Evolutionary conservation across 1,140 invertebrate species (phyloP).

Genomic region (Octopus sinensis): DNA sequence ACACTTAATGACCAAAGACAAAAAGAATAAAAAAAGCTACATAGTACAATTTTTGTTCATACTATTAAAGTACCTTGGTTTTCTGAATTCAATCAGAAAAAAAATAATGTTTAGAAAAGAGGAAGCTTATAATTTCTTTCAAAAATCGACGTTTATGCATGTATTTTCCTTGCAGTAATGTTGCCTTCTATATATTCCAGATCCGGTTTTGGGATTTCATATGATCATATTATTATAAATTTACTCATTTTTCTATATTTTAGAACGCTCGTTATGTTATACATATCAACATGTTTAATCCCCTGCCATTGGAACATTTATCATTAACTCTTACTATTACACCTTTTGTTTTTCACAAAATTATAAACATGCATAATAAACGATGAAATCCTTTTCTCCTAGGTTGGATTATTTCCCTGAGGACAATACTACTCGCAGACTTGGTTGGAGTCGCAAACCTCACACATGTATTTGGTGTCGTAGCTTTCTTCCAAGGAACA

Average conservation of each 20-base stretch:
- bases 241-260: not conserved
- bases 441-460: slow-evolving; percentile 40
- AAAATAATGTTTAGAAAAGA: too few species aligned
- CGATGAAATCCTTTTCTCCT: slow-evolving; percentile 12
- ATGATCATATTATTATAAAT: not conserved
- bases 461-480: slow-evolving; percentile 40
- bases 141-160: too few species aligned
- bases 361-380: not conserved
- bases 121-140: too few species aligned
- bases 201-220: too few species aligned
- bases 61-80: too few species aligned
- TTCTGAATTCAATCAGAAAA: too few species aligned
- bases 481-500: slow-evolving; percentile 45
- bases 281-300: not conserved
- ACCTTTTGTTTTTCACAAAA: not conserved
- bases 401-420: slow-evolving; percentile 39
- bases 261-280: not conserved
- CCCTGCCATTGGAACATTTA: not conserved
- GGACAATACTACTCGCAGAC: slow-evolving; percentile 44
- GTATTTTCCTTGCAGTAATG: too few species aligned
- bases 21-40: too few species aligned
- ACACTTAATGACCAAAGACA: too few species aligned
- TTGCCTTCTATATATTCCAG: too few species aligned
- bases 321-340: too few species aligned
- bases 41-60: too few species aligned